Evolutionary conservation across 2,797 vertebrate species (phyloP), one percentile per base, ranked within the genome.

Genomic region (Sarcoramphus papa): DNA sequence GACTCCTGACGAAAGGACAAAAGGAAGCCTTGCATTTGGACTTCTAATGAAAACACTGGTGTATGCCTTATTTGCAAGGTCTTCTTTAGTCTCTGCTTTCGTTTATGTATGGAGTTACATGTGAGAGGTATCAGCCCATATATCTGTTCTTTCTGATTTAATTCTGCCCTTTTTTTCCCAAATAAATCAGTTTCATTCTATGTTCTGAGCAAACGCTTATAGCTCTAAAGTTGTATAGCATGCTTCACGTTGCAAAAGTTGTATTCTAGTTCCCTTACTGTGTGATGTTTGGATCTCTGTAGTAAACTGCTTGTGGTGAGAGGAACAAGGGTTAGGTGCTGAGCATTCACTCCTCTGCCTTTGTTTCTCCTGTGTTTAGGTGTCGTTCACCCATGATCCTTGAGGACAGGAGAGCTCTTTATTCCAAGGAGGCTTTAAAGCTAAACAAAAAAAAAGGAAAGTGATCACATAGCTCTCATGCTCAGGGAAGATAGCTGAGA

Each of bases 331-430:
- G 53, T 56, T 82, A 25, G 68, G 57, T 76, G 43, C 87, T 45
- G 47, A 63, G 85, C 54, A 19, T 65, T 96, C 63, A 12, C 35
- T 51, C 83, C 77, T 93, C 69, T 93, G 73, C 90, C 78, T 96
- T 67, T 90, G 56, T 92, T 75, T 90, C 76, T 93, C 68, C 33
- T 51, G 19, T 65, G 79, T 85, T 81, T 65, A 81, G 41, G 82
- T 88, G 69, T 93, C 50, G 33, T 69, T 85, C 85, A 37, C n/a
- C 28, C 3, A 0, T 56, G 65, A 54, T 59, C 56, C 77, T 40
- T 69, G 65, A 91, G 88, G 85, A 89, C 90, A 88, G 86, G 80
- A 88, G 74, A 90, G 79, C 53, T 81, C 54, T 72, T 28, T 69
- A 54, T 91, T 85, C 83, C 77, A 75, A 92, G 85, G 47, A 85